Evolutionary conservation across 1,140 invertebrate genomes (phyloP).

Genomic region (Tribolium madens): DNA sequence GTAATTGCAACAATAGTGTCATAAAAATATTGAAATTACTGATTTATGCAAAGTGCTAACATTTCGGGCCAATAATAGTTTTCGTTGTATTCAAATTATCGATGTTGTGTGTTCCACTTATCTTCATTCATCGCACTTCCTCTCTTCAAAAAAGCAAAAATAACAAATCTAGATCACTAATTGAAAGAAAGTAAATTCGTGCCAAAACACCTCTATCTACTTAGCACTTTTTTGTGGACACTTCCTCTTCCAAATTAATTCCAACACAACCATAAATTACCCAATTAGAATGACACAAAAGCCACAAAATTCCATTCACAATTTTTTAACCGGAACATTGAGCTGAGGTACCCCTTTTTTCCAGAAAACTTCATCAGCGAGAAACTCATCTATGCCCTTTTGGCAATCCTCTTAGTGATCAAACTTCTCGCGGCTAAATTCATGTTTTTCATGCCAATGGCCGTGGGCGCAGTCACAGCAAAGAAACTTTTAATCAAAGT

Average conservation of each 20-base stretch:
- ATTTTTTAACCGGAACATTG: neutral
- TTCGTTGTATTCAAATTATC: neutral
- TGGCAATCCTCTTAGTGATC: constrained; percentile 81
- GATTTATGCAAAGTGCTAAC: too few species aligned
- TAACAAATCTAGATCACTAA: constrained; percentile 8
- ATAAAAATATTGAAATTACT: too few species aligned
- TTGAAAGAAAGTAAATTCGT: constrained; percentile 17
- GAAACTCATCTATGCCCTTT: constrained; percentile 78
- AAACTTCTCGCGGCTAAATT: constrained; percentile 84
- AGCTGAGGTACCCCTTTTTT: constrained; percentile 62
- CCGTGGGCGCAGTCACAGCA: constrained; percentile 81
- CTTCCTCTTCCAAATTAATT: neutral
- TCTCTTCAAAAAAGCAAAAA: neutral
- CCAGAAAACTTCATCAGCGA: constrained; percentile 82
- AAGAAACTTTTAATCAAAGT: constrained; percentile 86
- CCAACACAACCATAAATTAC: neutral
- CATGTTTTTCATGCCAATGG: constrained; percentile 79
- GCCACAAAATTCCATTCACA: too few species aligned
- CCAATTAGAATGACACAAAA: neutral
- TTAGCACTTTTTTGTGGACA: constrained; percentile 3
- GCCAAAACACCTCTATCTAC: constrained; percentile 2
- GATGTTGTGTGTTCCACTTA: neutral
- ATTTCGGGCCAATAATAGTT: neutral
- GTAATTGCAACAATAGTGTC: too few species aligned
- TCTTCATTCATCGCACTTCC: neutral